Evolutionary conservation across 1,140 invertebrate genomes (phyloP).

Genomic region (Bombus turneri): DNA sequence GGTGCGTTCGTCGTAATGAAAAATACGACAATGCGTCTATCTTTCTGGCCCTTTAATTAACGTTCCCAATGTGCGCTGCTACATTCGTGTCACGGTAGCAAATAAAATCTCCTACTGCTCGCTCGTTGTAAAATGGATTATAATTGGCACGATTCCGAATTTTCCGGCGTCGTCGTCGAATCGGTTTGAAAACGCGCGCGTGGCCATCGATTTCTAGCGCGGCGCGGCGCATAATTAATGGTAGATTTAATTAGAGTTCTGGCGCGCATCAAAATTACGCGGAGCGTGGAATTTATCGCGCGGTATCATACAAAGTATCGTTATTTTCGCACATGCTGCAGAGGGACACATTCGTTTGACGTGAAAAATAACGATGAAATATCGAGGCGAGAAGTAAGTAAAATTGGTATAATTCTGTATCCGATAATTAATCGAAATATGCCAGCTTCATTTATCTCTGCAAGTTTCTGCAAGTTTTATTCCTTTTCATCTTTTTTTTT

Average conservation of each 20-base stretch:
- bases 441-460: background rate
- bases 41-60: constrained; percentile 24
- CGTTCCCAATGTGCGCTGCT: background rate
- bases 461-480: too few species aligned
- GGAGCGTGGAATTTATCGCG: constrained; percentile 24
- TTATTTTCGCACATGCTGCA: constrained; percentile 17
- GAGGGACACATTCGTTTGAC: background rate
- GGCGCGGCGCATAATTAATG: constrained; percentile 25
- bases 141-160: constrained; percentile 17
- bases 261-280: constrained; percentile 27
- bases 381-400: background rate
- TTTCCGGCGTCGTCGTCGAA: background rate
- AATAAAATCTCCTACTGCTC: background rate
- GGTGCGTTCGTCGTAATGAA: constrained; percentile 9
- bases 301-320: background rate
- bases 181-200: constrained; percentile 17
- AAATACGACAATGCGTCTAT: constrained; percentile 28
- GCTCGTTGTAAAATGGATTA: constrained; percentile 20
- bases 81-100: background rate
- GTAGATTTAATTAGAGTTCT: constrained; percentile 22
- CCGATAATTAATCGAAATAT: background rate
- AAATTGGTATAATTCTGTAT: background rate
- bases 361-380: constrained; percentile 20
- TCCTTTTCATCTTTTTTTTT: background rate
- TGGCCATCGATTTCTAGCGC: constrained; percentile 8